These are phyloP conservation scores for Lasiurus cinereus DNA, from an alignment of 2,113 vertebrate species.

Conservation along the genomic window DNA sequence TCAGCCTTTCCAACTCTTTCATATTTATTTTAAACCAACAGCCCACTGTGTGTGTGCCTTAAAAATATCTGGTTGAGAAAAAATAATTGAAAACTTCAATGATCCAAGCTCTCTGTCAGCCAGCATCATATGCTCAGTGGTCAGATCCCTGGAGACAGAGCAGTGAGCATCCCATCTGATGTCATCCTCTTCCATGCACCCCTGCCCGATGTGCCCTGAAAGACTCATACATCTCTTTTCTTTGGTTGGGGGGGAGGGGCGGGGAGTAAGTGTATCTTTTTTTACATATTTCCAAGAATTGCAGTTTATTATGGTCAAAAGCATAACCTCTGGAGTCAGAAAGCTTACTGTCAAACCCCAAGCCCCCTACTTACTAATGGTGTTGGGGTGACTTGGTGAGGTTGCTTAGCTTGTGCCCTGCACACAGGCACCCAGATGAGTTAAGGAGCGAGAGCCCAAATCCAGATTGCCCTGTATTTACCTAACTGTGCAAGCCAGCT, in stretches of 20 bases:
- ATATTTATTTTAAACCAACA: neutral
- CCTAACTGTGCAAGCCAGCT: neutral
- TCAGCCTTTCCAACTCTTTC: neutral
- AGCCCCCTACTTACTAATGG: fast-evolving
- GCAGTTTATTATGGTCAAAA: neutral
- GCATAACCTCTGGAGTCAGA: neutral
- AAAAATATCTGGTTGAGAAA: neutral
- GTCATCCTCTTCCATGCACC: fast-evolving
- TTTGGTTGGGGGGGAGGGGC: neutral
- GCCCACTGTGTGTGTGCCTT: neutral
- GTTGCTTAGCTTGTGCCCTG: neutral
- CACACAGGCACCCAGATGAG: too few relatives aligned
- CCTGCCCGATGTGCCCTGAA: too few relatives aligned
- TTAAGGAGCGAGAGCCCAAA: too few relatives aligned
- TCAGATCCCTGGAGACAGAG: neutral
- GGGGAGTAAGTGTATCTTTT: neutral
- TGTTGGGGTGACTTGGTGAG: fast-evolving
- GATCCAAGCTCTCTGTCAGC: neutral
- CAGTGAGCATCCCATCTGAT: neutral
- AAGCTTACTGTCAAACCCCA: neutral
- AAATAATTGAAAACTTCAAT: neutral
- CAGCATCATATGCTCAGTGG: neutral
- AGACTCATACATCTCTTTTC: neutral
- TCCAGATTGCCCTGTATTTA: neutral
- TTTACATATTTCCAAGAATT: neutral